A percentile compares a stretch with the other conserved stretches of the same genome.
phyloP scores from a whole-genome alignment of 2,113 vertebrate genomes.

The Uropsilus gracilis region DNA sequence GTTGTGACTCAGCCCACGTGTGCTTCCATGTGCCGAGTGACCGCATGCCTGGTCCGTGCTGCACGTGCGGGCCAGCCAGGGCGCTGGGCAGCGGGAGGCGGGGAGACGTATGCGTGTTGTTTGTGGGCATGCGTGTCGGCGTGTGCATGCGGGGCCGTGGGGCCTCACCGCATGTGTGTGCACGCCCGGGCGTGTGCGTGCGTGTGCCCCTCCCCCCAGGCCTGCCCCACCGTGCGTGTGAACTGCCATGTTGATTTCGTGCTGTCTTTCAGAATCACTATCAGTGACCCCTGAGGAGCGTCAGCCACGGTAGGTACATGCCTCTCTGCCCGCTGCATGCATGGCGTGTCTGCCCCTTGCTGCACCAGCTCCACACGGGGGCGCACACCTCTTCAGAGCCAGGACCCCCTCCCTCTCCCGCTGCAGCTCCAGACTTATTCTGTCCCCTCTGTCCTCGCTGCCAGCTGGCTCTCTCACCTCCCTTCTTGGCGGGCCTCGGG shows the following conservation, averaged over 20 bases:
- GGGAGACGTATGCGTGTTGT: constrained; percentile 21
- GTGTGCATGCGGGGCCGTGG: constrained; percentile 71
- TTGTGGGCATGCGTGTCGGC: constrained; percentile 67
- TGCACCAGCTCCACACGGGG: constrained; percentile 81
- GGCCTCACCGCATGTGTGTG: constrained; percentile 76
- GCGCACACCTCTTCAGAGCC: constrained; percentile 42
- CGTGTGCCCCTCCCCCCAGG: constrained; percentile 72
- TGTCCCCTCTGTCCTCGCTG: constrained; percentile 55
- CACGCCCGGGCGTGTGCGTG: constrained; percentile 73
- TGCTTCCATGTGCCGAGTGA: constrained; percentile 64
- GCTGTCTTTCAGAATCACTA: constrained; percentile 99
- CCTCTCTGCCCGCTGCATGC: constrained; percentile 86
- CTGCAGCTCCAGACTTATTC: constrained; percentile 62
- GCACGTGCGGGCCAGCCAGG: constrained; percentile 54
- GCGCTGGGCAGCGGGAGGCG: constrained; percentile 47
- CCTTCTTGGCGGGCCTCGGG: constrained; percentile 66
- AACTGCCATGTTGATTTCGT: constrained; percentile 93
- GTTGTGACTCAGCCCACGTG: constrained; percentile 67
- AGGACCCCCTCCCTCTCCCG: constrained; percentile 33
- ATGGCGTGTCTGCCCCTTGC: constrained; percentile 78
- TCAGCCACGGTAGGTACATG: constrained; percentile 93
- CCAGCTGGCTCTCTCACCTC: constrained; percentile 66
- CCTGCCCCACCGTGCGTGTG: constrained; percentile 83
- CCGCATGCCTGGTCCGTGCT: constrained; percentile 44
- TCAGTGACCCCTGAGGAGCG: constrained; percentile 99